Evolutionary conservation across 2,113 vertebrate species (phyloP), one percentile per base, ranked within the genome.

Genomic region (Amphiprion percula): DNA sequence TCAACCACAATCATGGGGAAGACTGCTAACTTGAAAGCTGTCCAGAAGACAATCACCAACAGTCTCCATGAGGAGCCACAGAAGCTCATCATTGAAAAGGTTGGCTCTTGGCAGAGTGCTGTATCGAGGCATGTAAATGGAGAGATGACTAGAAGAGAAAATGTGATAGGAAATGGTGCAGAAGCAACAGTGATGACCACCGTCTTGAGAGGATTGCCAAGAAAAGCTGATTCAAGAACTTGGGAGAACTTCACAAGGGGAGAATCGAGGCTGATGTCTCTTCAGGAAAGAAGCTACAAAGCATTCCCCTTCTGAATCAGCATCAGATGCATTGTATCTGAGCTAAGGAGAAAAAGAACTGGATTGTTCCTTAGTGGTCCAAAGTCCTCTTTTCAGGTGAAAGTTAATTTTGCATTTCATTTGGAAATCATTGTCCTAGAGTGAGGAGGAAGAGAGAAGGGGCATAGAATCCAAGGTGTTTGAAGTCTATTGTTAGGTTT

Each of bases 341-440:
- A 8, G 7, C 30, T 33, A 8, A 33, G 30, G 30, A 33, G 30
- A 33, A 33, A 10, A 37, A 37, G 33, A 37, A 37, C 33, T 9
- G 33, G 33, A 9, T 7, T 37, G 7, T 37, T 37, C 6, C 9
- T 37, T 7, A 37, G 33, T 37, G 33, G 33, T 10, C 8, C 33
- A 37, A 37, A 37, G 33, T 37, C 33, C 33, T 37, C 33, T 37
- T 8, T 37, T 37, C 33, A 37, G 8, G 2, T 37, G 44, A 26
- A 37, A 50, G 30, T 5, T 16, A 68, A 71, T 33, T 60, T 30
- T 71, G 56, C 60, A 80, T 77, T 33, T 68, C 44, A 68, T 79
- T 74, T 67, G 28, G 41, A 79, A 70, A 53, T 70, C 60, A 74
- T 66, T 47, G 58, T 54, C 30, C 37, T 28, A 33, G 64, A 79